These are phyloP conservation scores for Tringa solitaria DNA, from an alignment of 2,113 vertebrate species.

Conservation along the genomic window DNA sequence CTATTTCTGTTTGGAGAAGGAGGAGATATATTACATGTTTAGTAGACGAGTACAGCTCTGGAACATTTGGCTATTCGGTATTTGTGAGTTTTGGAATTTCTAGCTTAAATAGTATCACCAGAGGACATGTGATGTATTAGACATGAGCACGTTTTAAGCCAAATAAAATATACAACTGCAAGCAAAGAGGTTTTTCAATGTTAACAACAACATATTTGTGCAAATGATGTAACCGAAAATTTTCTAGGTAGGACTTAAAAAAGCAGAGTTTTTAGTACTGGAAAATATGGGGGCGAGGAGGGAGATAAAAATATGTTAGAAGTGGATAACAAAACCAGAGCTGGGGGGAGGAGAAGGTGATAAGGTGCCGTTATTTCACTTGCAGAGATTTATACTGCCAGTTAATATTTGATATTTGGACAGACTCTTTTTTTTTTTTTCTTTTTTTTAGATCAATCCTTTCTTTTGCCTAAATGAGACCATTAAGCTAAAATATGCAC, in stretches of 20 bases:
- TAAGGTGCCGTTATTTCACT: not conserved
- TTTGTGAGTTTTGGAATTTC: conserved; percentile 99
- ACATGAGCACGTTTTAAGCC: conserved; percentile 82
- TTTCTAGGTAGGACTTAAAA: conserved; percentile 75
- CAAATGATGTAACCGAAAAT: conserved; percentile 89
- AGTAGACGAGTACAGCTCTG: conserved; percentile 85
- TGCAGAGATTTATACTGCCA: not conserved
- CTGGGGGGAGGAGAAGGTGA: not conserved
- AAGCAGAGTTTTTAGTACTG: conserved; percentile 60
- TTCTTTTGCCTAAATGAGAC: not conserved
- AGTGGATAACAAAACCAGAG: not conserved
- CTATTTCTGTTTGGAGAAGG: conserved; percentile 96
- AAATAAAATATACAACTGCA: conserved; percentile 97
- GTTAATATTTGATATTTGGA: not conserved
- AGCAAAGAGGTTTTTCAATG: conserved; percentile 87
- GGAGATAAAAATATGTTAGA: conserved; percentile 64
- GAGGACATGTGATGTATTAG: conserved; percentile 92
- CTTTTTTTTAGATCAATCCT: not conserved
- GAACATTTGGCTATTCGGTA: conserved; percentile 89
- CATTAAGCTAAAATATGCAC: not conserved
- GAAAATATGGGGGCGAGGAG: conserved; percentile 60
- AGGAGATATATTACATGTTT: conserved; percentile 94
- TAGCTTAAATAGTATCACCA: conserved; percentile 93
- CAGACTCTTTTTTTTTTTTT: not conserved
- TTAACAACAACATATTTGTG: conserved; percentile 91